phyloP scores from a whole-genome alignment of 2,888 invertebrate species.

The Drosophila monieri region DNA sequence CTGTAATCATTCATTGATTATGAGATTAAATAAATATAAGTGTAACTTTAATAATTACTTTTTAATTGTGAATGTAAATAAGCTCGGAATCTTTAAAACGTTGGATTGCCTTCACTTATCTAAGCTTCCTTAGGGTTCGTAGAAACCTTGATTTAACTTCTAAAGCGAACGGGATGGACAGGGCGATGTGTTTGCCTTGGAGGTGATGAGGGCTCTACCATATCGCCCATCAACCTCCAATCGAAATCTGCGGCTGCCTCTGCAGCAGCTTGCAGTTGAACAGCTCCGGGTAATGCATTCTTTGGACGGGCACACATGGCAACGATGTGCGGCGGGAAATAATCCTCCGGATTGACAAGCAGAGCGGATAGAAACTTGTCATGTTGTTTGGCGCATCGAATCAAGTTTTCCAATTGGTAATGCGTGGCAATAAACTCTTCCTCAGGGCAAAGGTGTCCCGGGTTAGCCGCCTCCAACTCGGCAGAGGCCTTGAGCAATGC shows the following conservation, averaged over 20 bases:
- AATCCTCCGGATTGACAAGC: slow-evolving; percentile 53
- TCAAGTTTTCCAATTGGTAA: slow-evolving; percentile 34
- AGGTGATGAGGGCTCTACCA: slow-evolving; percentile 56
- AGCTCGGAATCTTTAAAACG: too few relatives aligned
- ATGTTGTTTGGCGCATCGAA: slow-evolving; percentile 44
- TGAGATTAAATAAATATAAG: too few relatives aligned
- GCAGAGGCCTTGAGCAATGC: slow-evolving; percentile 34
- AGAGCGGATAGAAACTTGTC: slow-evolving; percentile 52
- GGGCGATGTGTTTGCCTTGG: slow-evolving; percentile 47
- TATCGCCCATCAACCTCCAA: slow-evolving; percentile 30
- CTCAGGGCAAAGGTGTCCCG: slow-evolving; percentile 8
- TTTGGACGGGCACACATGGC: slow-evolving; percentile 40
- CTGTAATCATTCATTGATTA: not conserved
- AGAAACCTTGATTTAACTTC: slow-evolving; percentile 2
- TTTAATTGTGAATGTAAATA: too few relatives aligned
- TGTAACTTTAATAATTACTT: too few relatives aligned
- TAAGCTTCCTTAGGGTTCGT: not conserved
- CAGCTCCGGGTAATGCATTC: not conserved
- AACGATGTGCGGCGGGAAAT: slow-evolving; percentile 54
- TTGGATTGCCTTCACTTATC: too few relatives aligned
- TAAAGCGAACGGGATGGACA: slow-evolving; percentile 28
- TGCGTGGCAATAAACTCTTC: slow-evolving; percentile 42
- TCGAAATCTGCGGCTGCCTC: not conserved
- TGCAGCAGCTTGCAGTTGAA: not conserved
- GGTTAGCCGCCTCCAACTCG: slow-evolving; percentile 2